These are phyloP conservation scores for Drosophila punjabiensis DNA, from an alignment of 1,140 invertebrate genomes.

Conservation along the genomic window DNA sequence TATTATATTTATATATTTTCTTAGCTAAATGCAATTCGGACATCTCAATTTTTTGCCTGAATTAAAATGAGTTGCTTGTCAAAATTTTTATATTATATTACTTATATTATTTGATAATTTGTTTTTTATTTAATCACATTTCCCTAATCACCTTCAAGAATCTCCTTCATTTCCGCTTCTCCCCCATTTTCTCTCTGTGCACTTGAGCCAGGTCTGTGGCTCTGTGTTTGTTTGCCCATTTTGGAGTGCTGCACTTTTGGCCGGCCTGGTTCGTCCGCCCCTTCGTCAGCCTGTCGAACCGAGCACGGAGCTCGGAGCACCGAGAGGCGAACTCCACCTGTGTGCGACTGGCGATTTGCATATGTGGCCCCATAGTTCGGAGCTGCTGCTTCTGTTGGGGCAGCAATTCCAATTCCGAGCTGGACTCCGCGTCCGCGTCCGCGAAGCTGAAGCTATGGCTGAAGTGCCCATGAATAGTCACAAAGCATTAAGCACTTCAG, in stretches of 20 bases:
- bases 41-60: too few species aligned
- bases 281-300: slow-evolving; percentile 59
- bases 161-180: not conserved
- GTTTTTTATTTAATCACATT: too few species aligned
- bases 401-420: slow-evolving; percentile 53
- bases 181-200: slow-evolving; percentile 16
- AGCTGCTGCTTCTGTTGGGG: slow-evolving; percentile 71
- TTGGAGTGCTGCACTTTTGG: slow-evolving; percentile 81
- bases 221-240: slow-evolving; percentile 70
- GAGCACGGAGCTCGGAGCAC: not conserved
- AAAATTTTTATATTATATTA: not conserved
- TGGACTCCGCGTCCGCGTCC: slow-evolving; percentile 14
- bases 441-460: slow-evolving; percentile 37
- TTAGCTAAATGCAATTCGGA: not conserved
- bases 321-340: slow-evolving; percentile 66
- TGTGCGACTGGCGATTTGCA: slow-evolving; percentile 78
- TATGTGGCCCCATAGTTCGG: slow-evolving; percentile 69
- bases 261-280: slow-evolving; percentile 49
- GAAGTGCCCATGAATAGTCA: slow-evolving; percentile 84
- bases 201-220: slow-evolving; percentile 2
- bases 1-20: not conserved
- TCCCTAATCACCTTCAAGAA: not conserved
- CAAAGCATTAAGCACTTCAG: slow-evolving; percentile 83
- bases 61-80: not conserved
- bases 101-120: too few species aligned